Base-by-base conservation (phyloP, 1,140 invertebrate genomes). In the Caenorhabditis latens region DNA sequence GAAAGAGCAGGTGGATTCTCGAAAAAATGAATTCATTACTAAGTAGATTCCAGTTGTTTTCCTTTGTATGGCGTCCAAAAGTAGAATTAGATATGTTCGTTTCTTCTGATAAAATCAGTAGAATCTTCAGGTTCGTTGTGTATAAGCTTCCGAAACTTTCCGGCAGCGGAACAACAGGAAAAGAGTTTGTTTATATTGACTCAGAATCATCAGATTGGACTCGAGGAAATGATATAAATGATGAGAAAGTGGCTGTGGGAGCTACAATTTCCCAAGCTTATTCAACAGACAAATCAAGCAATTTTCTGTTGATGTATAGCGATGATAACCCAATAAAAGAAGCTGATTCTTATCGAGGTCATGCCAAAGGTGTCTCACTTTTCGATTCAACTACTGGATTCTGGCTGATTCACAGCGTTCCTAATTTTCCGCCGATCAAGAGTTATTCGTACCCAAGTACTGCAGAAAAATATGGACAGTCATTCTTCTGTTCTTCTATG, bases 341-440 rank as follows among this genome's bases (percentile, higher is more conserved):
- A 42, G 75, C 84, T 43, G 86, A 87, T 83, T 87, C 86, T 8
- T 87, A 87, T 83, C 32, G 87, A n/a, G 87, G 87, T 14, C 87
- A 88, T 53, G 87, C 87, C 7, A 88, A 88, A 65, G 87, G 87
- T 57, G 67, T 88, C 11, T 58, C 86, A n/a, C 43, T 88, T 11
- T 88, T 83, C 14, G 87, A 88, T 57, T 58, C 40, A 11, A 71
- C 61, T 32, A 84, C 61, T 19, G 87, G 87, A 2, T 88, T 88
- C 48, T 88, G 87, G 87, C n/a, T 88, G 32, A 65, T 88, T 53
- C 87, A 88, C 42, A 58, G 48, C 32, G 84, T 84, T 9, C 87
- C 87, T 4, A 88, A 88, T 50, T 88, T 85, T 48, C 87, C 87
- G 1, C 50, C 32, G 0, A 4, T 61, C 14, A 85, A 53, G 14